Conservation (phyloP, 2,797 vertebrate genomes). For the Martes flavigula region DNA sequence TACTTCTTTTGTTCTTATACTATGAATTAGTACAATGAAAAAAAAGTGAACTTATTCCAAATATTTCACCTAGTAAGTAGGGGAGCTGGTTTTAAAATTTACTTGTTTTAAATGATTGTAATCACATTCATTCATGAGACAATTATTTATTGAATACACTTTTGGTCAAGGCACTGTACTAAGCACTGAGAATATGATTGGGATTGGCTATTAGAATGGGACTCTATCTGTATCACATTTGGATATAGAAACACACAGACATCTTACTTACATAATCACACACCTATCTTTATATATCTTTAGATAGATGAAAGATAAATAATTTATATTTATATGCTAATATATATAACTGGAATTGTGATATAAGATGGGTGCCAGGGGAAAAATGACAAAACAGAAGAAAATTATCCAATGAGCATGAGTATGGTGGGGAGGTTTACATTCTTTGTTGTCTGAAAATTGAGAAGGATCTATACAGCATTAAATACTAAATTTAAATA, state of each 20-base stretch:
- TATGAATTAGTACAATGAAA: not conserved
- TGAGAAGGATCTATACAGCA: not conserved
- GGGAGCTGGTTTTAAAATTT: not conserved
- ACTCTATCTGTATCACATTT: not conserved
- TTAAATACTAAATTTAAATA: not conserved
- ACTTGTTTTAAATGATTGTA: not conserved
- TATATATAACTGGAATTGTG: not conserved
- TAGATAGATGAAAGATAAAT: not conserved
- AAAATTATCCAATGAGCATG: not conserved
- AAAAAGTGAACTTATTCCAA: not conserved
- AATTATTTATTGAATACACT: not conserved
- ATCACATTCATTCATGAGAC: not conserved
- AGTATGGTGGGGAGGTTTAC: not conserved
- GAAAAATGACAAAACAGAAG: not conserved
- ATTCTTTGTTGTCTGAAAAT: not conserved
- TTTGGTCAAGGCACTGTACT: not conserved
- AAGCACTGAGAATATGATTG: not conserved
- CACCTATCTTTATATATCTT: not conserved
- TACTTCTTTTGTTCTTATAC: not conserved
- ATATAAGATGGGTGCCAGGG: not conserved
- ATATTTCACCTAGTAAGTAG: not conserved
- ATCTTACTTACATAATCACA: not conserved
- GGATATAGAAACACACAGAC: not conserved
- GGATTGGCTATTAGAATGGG: not conserved
- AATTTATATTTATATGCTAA: not conserved